Conservation (phyloP, 1,140 invertebrate genomes). For the Zaprionus taronus region DNA sequence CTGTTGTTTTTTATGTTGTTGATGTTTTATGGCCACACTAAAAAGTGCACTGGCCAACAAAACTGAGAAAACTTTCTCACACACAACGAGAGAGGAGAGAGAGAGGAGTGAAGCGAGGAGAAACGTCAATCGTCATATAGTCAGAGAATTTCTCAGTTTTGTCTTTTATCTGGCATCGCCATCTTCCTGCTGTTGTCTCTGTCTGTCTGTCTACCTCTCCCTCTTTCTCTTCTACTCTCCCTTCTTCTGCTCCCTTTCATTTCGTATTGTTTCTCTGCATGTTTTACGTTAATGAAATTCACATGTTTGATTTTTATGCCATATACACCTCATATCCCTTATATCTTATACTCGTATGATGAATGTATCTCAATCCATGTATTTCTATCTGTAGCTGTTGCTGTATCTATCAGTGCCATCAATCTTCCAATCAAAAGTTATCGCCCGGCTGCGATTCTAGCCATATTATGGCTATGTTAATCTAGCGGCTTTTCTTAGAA, state of each 20-base stretch:
- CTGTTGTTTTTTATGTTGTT: constrained; percentile 50
- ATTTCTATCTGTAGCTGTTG: constrained; percentile 8
- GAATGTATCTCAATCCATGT: constrained; percentile 58
- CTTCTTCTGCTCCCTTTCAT: not conserved
- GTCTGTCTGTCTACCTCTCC: not conserved
- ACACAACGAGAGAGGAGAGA: constrained; percentile 22
- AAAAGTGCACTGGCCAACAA: constrained; percentile 77
- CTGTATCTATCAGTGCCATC: constrained; percentile 27
- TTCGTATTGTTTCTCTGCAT: constrained; percentile 46
- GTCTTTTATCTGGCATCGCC: constrained; percentile 58
- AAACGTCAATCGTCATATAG: constrained; percentile 31
- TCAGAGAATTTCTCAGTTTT: constrained; percentile 41
- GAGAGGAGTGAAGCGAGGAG: not conserved
- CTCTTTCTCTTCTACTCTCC: not conserved
- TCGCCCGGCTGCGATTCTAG: constrained; percentile 8
- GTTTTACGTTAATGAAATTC: constrained; percentile 72
- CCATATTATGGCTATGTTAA: constrained; percentile 51
- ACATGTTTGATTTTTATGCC: constrained; percentile 66
- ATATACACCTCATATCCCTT: constrained; percentile 12
- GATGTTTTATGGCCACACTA: constrained; percentile 71
- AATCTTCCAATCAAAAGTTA: constrained; percentile 53
- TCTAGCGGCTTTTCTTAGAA: constrained; percentile 22
- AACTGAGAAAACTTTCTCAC: constrained; percentile 74
- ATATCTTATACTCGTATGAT: constrained; percentile 55
- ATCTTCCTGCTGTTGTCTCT: constrained; percentile 50